Percentiles rank a stretch among this genome's conserved stretches.
Conservation (phyloP, 2,797 vertebrate species). For the Hypotaenidia philippensis region DNA sequence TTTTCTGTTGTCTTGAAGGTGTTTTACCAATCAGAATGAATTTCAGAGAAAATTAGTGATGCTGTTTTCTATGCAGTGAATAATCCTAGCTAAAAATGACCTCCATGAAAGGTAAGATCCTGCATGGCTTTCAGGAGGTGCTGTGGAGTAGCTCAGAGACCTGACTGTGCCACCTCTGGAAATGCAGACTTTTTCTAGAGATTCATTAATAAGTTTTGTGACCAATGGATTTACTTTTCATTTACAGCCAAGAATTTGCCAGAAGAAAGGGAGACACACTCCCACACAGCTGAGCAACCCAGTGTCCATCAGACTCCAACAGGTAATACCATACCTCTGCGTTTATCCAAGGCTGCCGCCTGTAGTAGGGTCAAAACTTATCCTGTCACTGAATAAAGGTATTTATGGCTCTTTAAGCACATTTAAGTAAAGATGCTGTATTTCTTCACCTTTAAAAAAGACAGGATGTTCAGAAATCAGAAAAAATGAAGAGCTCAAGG, state of each 20-base stretch:
- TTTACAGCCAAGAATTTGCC: conserved; percentile 78
- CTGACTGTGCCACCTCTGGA: neutral
- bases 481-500: neutral
- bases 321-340: conserved; percentile 30
- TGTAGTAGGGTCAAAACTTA: neutral
- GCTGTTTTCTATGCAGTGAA: neutral
- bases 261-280: conserved; percentile 75
- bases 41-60: neutral
- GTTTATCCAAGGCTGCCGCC: neutral
- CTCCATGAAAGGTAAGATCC: neutral
- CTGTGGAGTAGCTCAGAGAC: neutral
- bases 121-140: neutral
- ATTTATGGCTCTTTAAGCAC: neutral
- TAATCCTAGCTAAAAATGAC: neutral
- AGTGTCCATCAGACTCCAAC: conserved; percentile 31
- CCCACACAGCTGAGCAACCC: conserved; percentile 73
- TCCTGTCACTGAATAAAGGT: neutral
- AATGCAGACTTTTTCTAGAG: neutral
- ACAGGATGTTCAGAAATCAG: neutral
- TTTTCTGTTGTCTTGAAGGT: neutral
- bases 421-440: neutral
- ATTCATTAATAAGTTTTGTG: neutral
- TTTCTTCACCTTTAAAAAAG: neutral
- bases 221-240: neutral
- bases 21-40: neutral